Percentiles rank a stretch among this genome's conserved stretches.
Conservation (phyloP, 2,797 vertebrate genomes). For the Enteromius thamalakanensis region DNA sequence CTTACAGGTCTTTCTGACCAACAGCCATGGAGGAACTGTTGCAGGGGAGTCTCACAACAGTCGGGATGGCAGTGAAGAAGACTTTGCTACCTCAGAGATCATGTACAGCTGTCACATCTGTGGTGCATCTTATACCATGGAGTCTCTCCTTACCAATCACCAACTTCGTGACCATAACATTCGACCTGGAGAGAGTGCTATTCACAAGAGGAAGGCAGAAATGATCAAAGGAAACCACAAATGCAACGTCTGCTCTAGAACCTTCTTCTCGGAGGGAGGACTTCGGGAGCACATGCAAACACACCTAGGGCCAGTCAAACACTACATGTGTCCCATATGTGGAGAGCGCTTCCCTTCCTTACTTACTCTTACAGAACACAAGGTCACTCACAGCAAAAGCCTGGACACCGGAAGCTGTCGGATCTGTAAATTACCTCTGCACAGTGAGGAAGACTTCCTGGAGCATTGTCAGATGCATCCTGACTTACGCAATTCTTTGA, state of each 20-base stretch:
- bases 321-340: slow-evolving; percentile 99
- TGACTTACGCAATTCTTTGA: slow-evolving; percentile 96
- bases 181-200: slow-evolving; percentile 93
- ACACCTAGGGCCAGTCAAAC: slow-evolving; percentile 97
- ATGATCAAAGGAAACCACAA: slow-evolving; percentile 99
- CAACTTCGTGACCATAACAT: slow-evolving; percentile 98
- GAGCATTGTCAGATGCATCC: slow-evolving; percentile 99
- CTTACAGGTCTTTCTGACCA: slow-evolving; percentile 87
- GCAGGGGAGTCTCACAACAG: slow-evolving; percentile 86
- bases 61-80: slow-evolving; percentile 94
- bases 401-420: slow-evolving; percentile 97
- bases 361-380: slow-evolving; percentile 97
- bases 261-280: slow-evolving; percentile 97
- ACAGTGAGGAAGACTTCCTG: slow-evolving; percentile 96
- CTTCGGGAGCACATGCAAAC: slow-evolving; percentile 98
- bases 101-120: slow-evolving; percentile 98
- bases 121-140: slow-evolving; percentile 98
- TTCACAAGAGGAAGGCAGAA: slow-evolving; percentile 94
- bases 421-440: slow-evolving; percentile 98
- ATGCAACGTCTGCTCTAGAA: slow-evolving; percentile 97
- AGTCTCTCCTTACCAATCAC: slow-evolving; percentile 95
- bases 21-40: slow-evolving; percentile 82
- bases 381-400: slow-evolving; percentile 99
- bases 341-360: slow-evolving; percentile 97
- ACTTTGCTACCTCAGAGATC: slow-evolving; percentile 92